phyloP scores from a whole-genome alignment of 2,113 vertebrate species.

The Gymnogyps californianus region DNA sequence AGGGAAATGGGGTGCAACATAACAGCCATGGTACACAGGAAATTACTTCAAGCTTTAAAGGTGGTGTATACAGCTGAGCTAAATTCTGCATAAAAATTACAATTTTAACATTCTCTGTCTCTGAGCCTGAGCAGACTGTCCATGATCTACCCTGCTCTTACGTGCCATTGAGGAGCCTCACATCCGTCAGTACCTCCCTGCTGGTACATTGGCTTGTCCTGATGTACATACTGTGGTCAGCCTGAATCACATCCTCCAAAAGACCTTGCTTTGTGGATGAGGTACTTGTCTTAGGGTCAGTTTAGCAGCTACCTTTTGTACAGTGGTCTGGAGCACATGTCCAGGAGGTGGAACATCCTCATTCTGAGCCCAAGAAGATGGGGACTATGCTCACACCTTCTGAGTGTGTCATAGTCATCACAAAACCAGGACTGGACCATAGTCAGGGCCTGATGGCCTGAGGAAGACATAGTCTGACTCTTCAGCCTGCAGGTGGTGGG shows the following conservation, averaged over 20 bases:
- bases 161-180: not conserved
- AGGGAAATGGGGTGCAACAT: not conserved
- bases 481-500: not conserved
- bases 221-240: not conserved
- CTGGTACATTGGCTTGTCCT: not conserved
- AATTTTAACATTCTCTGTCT: not conserved
- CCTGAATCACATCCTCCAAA: not conserved
- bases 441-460: not conserved
- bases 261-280: not conserved
- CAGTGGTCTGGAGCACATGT: not conserved
- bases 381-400: not conserved
- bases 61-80: not conserved
- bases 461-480: not conserved
- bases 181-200: not conserved
- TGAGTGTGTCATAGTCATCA: not conserved
- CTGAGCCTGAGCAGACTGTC: not conserved
- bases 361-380: not conserved
- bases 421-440: not conserved
- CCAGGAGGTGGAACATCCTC: not conserved
- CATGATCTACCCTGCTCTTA: not conserved
- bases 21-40: not conserved
- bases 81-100: not conserved
- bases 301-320: not conserved
- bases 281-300: not conserved
- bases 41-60: not conserved